phyloP scores from a whole-genome alignment of 2,888 invertebrate species.

The Dioctria rufipes region DNA sequence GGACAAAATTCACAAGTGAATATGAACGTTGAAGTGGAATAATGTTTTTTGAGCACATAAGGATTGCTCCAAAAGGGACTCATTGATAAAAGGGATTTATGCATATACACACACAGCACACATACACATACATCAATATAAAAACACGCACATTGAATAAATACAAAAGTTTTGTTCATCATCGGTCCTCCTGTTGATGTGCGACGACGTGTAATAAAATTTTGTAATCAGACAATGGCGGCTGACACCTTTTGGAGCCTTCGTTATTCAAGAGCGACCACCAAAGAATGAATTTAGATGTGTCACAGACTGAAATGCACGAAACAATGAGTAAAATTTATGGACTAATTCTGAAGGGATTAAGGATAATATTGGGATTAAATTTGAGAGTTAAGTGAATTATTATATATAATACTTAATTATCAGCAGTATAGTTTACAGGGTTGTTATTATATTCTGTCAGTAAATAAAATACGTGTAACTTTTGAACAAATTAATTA shows the following conservation, averaged over 20 bases:
- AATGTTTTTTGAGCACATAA: constrained; percentile 28
- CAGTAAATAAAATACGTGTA: no score
- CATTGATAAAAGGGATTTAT: constrained; percentile 25
- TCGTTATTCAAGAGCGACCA: no score
- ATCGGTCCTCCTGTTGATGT: constrained; percentile 16
- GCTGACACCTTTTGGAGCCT: not conserved
- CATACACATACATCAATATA: no score
- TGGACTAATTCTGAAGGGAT: not conserved
- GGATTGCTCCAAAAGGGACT: constrained; percentile 15
- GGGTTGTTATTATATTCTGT: no score
- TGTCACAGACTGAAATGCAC: no score
- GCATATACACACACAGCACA: no score
- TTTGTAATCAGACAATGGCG: constrained; percentile 37
- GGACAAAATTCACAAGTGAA: constrained; percentile 26
- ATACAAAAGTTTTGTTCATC: not conserved
- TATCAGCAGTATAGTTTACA: no score
- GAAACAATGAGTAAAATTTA: no score
- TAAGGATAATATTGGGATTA: not conserved
- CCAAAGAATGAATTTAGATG: constrained; percentile 17
- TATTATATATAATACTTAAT: no score
- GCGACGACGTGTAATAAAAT: constrained; percentile 19
- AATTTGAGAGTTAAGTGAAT: no score
- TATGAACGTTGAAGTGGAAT: constrained; percentile 44
- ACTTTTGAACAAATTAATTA: no score
- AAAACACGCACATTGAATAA: not conserved